These are phyloP conservation scores for Sphaeramia orbicularis DNA, from an alignment of 2,797 vertebrate genomes.

Conservation along the genomic window DNA sequence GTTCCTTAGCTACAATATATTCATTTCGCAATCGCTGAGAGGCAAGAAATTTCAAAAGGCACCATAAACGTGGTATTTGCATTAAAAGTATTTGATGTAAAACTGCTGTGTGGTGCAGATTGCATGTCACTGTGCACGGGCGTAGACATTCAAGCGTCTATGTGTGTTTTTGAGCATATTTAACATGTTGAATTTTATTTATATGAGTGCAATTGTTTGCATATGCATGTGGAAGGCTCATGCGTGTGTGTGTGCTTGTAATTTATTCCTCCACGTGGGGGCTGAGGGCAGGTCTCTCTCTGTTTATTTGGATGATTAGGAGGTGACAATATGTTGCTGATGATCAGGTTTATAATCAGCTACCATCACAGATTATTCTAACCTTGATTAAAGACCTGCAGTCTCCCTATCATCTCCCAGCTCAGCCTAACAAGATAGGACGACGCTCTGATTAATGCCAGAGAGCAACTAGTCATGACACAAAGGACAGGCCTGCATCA, in stretches of 20 bases:
- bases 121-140: conserved; percentile 11
- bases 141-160: not conserved
- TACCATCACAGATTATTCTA: conserved; percentile 81
- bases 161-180: not conserved
- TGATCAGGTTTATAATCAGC: conserved; percentile 85
- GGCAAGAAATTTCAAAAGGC: conserved; percentile 63
- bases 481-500: conserved; percentile 73
- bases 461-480: conserved; percentile 72
- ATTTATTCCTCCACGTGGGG: conserved; percentile 71
- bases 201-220: conserved; percentile 27
- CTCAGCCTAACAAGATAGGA: conserved; percentile 80
- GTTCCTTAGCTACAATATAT: conserved; percentile 32
- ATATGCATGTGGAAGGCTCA: conserved; percentile 28
- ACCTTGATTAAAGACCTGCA: conserved; percentile 86
- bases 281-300: conserved; percentile 66
- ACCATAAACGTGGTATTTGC: conserved; percentile 64
- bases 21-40: conserved; percentile 58
- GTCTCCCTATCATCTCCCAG: conserved; percentile 81
- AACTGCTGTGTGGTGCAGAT: conserved; percentile 60
- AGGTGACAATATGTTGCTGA: conserved; percentile 81
- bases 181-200: conserved; percentile 1
- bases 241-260: conserved; percentile 33
- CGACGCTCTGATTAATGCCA: conserved; percentile 77
- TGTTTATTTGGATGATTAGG: conserved; percentile 83
- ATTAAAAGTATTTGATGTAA: conserved; percentile 72